These are phyloP conservation scores for Dendrolimus houi DNA, from an alignment of 2,888 invertebrate genomes.

Conservation along the genomic window DNA sequence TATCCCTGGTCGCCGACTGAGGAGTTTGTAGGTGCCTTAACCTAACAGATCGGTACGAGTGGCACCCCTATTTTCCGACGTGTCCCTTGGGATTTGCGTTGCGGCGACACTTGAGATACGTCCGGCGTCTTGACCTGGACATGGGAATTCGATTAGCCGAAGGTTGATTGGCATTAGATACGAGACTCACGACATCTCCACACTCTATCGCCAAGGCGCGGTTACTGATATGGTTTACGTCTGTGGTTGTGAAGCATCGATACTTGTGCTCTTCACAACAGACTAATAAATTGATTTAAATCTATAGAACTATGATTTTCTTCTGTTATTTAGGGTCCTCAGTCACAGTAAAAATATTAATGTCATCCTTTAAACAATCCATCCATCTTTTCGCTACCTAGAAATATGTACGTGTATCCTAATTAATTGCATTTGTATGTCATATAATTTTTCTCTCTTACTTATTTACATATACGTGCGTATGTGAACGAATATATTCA, in stretches of 20 bases:
- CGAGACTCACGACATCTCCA: constrained; percentile 11
- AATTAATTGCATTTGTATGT: no score
- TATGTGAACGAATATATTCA: no score
- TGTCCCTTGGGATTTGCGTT: background rate
- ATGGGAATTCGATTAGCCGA: constrained; percentile 45
- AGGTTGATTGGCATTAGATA: constrained; percentile 28
- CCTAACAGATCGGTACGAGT: background rate
- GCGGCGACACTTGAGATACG: background rate
- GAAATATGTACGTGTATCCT: no score
- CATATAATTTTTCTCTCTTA: no score
- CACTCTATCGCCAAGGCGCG: background rate
- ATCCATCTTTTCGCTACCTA: no score
- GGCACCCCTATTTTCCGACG: background rate
- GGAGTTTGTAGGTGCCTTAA: background rate
- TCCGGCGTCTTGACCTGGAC: constrained; percentile 11
- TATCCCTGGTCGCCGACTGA: background rate
- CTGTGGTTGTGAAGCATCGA: background rate
- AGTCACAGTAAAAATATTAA: no score
- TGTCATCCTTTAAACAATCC: no score
- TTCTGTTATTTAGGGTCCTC: no score
- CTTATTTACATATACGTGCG: no score
- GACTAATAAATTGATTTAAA: no score
- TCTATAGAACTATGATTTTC: no score
- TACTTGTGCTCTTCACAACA: no score
- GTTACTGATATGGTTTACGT: background rate